phyloP scores from a whole-genome alignment of 2,888 invertebrate species.

The Heteropelma amictum region DNA sequence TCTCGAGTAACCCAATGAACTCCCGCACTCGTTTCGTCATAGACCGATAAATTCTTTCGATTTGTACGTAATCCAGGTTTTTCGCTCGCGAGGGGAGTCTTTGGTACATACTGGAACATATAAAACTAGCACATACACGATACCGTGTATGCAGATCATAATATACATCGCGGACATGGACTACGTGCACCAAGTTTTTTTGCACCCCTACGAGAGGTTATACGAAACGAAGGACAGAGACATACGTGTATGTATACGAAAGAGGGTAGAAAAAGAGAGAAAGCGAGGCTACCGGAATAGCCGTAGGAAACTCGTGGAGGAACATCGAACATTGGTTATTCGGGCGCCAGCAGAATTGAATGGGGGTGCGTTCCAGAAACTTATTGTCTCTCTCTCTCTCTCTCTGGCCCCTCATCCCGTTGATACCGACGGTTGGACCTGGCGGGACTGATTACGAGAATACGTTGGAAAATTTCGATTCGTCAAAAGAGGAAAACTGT shows the following conservation, averaged over 20 bases:
- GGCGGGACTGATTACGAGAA: conserved; percentile 55
- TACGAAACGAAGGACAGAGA: background rate
- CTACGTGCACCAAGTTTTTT: background rate
- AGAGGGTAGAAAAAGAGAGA: background rate
- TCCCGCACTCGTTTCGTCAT: too few species aligned
- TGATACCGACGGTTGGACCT: conserved; percentile 55
- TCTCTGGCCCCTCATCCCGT: background rate
- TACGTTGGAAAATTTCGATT: conserved; percentile 46
- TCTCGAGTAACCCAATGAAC: too few species aligned
- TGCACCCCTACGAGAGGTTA: background rate
- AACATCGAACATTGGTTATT: conserved; percentile 11
- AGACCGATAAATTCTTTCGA: too few species aligned
- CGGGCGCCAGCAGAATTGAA: conserved; percentile 17
- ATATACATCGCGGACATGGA: background rate
- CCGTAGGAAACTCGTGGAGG: conserved; percentile 5
- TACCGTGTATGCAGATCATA: background rate
- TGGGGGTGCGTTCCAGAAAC: conserved; percentile 41
- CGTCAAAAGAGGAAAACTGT: conserved; percentile 21
- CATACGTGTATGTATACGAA: background rate
- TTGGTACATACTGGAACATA: background rate
- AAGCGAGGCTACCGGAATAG: background rate
- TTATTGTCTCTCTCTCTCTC: conserved; percentile 48
- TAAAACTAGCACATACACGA: background rate
- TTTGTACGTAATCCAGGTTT: too few species aligned
- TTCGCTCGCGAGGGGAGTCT: too few species aligned